Conservation (phyloP, 2,113 vertebrate species). For the Cettia cetti region DNA sequence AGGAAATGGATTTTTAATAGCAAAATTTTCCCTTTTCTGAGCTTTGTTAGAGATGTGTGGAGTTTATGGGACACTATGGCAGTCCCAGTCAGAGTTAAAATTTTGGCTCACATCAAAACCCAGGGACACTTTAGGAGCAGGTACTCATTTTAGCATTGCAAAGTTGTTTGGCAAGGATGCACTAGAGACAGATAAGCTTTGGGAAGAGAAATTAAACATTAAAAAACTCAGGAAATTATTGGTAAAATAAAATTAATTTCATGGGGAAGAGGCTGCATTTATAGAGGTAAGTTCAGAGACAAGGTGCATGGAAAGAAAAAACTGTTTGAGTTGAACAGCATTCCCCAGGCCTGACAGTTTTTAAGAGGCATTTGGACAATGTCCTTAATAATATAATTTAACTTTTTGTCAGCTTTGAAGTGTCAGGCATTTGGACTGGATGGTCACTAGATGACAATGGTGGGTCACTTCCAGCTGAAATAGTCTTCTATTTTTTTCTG, state of each 20-base stretch:
- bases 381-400: neutral
- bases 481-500: neutral
- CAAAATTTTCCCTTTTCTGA: neutral
- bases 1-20: neutral
- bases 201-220: neutral
- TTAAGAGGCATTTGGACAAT: neutral
- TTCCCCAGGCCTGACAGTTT: neutral
- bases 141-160: neutral
- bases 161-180: neutral
- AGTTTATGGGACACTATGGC: accelerated
- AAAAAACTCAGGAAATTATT: neutral
- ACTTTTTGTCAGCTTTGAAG: neutral
- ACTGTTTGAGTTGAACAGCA: neutral
- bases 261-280: neutral
- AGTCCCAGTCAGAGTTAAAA: neutral
- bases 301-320: neutral
- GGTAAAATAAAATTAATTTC: neutral
- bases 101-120: neutral
- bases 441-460: neutral
- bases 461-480: neutral
- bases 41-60: neutral
- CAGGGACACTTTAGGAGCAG: neutral
- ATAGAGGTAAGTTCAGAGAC: neutral
- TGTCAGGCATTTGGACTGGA: neutral
- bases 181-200: accelerated